Conservation (phyloP, 2,797 vertebrate species). For the Orientallactaga sibirica region DNA sequence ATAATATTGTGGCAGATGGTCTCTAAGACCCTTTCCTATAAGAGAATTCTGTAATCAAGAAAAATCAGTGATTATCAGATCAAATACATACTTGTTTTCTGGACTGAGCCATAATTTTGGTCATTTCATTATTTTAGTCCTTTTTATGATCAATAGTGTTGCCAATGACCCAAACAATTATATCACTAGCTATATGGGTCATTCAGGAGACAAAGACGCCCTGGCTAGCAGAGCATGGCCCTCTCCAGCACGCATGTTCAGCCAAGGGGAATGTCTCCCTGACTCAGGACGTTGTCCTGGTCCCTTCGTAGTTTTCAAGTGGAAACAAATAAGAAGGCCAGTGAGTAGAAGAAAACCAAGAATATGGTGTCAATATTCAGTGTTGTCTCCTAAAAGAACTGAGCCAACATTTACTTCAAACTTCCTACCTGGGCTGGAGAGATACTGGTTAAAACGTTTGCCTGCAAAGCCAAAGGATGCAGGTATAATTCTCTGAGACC, state of each 20-base stretch:
- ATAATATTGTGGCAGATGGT: neutral
- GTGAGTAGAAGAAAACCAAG: constrained; percentile 27
- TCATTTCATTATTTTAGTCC: constrained; percentile 59
- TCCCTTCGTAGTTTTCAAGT: constrained; percentile 20
- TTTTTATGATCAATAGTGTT: constrained; percentile 60
- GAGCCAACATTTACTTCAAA: neutral
- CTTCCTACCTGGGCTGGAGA: neutral
- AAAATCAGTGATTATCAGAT: constrained; percentile 48
- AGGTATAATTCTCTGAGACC: no score
- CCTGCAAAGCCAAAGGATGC: no score
- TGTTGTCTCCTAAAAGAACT: neutral
- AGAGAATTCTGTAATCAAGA: constrained; percentile 44
- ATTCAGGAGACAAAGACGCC: neutral
- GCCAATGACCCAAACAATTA: constrained; percentile 20
- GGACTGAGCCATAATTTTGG: constrained; percentile 6
- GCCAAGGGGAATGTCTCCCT: neutral
- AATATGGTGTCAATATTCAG: neutral
- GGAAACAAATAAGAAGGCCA: constrained; percentile 22
- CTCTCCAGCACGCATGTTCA: neutral
- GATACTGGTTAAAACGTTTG: no score
- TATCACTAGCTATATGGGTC: neutral
- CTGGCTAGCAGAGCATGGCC: neutral
- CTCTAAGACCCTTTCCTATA: constrained; percentile 29
- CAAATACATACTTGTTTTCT: constrained; percentile 36
- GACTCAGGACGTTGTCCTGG: neutral